phyloP scores from a whole-genome alignment of 92 coral and sea anemone species.

The Zoanthus solanderi region DNA sequence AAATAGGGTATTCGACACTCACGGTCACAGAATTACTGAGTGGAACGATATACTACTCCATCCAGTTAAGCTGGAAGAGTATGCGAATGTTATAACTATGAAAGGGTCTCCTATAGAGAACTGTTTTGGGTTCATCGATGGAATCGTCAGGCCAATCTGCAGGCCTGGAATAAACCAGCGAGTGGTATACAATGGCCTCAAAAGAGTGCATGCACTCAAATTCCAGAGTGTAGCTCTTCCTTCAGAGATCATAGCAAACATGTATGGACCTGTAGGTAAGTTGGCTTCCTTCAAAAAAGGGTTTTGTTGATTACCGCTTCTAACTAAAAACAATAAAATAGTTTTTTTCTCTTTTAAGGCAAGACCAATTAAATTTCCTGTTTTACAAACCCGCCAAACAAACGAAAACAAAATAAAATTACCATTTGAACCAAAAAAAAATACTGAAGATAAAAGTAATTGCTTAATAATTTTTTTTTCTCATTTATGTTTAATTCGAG shows the following conservation, averaged over 20 bases:
- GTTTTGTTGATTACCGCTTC: conserved; percentile 20
- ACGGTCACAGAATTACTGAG: too few relatives aligned
- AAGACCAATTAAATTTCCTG: background rate
- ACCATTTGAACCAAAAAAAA: background rate
- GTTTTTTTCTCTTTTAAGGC: conserved; percentile 1
- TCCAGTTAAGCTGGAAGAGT: too few relatives aligned
- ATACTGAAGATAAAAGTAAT: conserved; percentile 21
- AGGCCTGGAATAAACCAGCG: conserved; percentile 11
- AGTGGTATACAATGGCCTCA: conserved; percentile 14
- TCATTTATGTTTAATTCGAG: conserved; percentile 22
- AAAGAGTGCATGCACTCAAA: conserved; percentile 15
- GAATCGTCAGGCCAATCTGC: too few relatives aligned
- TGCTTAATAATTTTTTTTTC: conserved; percentile 9
- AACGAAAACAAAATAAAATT: too few relatives aligned
- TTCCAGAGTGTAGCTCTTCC: background rate
- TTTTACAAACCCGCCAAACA: too few relatives aligned
- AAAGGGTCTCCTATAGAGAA: too few relatives aligned
- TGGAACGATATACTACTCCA: too few relatives aligned
- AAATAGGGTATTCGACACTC: background rate
- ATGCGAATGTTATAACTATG: too few relatives aligned
- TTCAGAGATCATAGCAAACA: conserved; percentile 25
- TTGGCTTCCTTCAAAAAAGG: conserved; percentile 24
- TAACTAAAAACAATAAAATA: conserved; percentile 9
- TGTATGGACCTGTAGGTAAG: conserved; percentile 22
- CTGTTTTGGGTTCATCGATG: too few relatives aligned